Evolutionary conservation across 2,113 vertebrate species (phyloP), one percentile per base, ranked within the genome.

Genomic region (Sylvietta virens): DNA sequence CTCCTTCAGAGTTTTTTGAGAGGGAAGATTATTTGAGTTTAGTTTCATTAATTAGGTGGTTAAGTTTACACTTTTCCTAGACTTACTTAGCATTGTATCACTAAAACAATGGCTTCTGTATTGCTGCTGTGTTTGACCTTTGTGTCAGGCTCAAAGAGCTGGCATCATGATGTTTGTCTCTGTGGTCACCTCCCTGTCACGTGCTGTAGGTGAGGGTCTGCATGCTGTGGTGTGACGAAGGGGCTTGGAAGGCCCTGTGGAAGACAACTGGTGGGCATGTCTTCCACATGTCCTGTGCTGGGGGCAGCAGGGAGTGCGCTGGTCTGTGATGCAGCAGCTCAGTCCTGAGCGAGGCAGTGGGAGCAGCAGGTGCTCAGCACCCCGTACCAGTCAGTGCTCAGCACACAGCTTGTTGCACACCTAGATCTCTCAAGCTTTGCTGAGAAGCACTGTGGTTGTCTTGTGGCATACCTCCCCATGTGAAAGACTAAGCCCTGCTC

Each of bases 271-370:
- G 21, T 45, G n/a, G n/a, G n/a, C 57, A 58, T 58, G 57, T 37
- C 15, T 35, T 35, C n/a, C 56, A 35, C 9, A 2, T 10, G 19
- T 44, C 31, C 37, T 2, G 1, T 44, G 16, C 53, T 83, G 56
- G 26, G 4, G 62, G 37, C 54, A 42, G 31, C 51, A 61, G 57
- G n/a, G 24, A 65, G 6, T 0, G 4, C 0, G 0, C 7, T 27
- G 21, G 28, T n/a, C 58, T 20, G 15, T 77, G 50, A 15, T 2
- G 1, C 48, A n/a, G 61, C 35, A 60, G 19, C 44, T 85, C 4
- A 1, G 22, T 69, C 40, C 53, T 11, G 23, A 39, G 13, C 3
- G 44, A 82, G 86, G 33, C 70, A 50, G 39, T 27, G 69, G 27
- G 15, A 65, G 6, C 47, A 82, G 71, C 1, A 4, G 30, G 42